phyloP scores from a whole-genome alignment of 2,888 invertebrate species.

The Drosophila putrida region DNA sequence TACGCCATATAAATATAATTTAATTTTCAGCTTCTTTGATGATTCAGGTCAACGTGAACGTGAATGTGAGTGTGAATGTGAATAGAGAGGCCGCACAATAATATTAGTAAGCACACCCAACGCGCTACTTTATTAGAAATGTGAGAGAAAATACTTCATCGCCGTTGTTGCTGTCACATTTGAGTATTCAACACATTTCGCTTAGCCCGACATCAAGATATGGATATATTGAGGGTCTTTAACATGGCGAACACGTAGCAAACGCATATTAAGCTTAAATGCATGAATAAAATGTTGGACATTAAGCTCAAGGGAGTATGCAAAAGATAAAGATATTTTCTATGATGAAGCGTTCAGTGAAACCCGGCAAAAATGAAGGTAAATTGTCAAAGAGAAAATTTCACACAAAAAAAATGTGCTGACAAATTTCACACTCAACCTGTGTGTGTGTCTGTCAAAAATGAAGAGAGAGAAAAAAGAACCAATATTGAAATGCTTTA shows the following conservation, averaged over 20 bases:
- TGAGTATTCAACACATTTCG: constrained; percentile 62
- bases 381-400: constrained; percentile 17
- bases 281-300: constrained; percentile 74
- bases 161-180: constrained; percentile 54
- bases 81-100: constrained; percentile 26
- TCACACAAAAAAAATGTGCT: constrained; percentile 24
- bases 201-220: constrained; percentile 40
- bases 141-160: constrained; percentile 64
- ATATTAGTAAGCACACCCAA: constrained; percentile 57
- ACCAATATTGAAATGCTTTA: constrained; percentile 63
- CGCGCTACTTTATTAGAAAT: constrained; percentile 70
- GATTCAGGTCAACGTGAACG: constrained; percentile 23
- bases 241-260: constrained; percentile 69
- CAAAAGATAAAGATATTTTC: constrained; percentile 25
- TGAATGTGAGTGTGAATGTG: constrained; percentile 14
- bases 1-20: not conserved
- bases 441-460: constrained; percentile 32
- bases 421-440: constrained; percentile 64
- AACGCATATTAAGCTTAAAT: constrained; percentile 72
- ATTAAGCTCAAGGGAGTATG: constrained; percentile 54
- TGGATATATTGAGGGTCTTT: constrained; percentile 57
- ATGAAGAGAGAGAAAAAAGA: constrained; percentile 19
- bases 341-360: constrained; percentile 34
- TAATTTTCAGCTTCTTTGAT: constrained; percentile 26
- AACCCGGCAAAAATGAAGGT: constrained; percentile 16